Percentiles rank a stretch among this genome's conserved stretches.
phyloP scores from a whole-genome alignment of 1,140 invertebrate species.

The Anoplophora glabripennis region DNA sequence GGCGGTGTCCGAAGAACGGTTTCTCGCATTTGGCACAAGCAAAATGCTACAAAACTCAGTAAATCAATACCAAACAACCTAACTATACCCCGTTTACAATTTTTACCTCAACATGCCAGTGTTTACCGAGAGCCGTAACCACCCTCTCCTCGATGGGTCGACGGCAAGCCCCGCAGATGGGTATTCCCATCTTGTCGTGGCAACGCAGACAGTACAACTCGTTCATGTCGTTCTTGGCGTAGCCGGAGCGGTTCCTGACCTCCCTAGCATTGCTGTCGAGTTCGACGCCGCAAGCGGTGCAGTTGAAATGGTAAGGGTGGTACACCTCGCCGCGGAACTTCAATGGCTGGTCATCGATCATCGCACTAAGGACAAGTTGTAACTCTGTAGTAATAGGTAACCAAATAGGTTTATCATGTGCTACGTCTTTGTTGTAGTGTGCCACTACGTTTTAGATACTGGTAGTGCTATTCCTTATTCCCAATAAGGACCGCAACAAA shows the following conservation, averaged over 20 bases:
- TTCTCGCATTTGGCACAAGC: conserved; percentile 99
- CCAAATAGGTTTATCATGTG: no score
- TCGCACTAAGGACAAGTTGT: conserved; percentile 62
- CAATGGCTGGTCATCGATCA: conserved; percentile 95
- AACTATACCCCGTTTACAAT: background rate
- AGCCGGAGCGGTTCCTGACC: conserved; percentile 85
- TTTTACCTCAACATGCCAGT: conserved; percentile 95
- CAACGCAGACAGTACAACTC: conserved; percentile 97
- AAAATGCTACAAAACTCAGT: conserved; percentile 73
- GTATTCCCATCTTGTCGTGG: conserved; percentile 98
- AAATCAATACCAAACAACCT: background rate
- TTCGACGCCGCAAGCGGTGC: conserved; percentile 84
- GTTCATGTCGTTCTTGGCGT: conserved; percentile 90
- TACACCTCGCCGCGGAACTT: conserved; percentile 96
- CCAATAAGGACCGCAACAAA: no score
- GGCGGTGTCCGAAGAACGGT: conserved; percentile 96
- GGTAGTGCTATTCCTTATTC: no score
- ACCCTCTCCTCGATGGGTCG: conserved; percentile 95
- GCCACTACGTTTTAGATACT: no score
- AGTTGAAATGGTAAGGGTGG: conserved; percentile 99
- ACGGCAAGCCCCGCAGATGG: conserved; percentile 96
- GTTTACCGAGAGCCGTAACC: conserved; percentile 95
- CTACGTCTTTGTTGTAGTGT: no score
- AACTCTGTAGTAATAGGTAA: background rate
- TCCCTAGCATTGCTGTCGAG: conserved; percentile 90